A percentile compares a stretch with the other conserved stretches of the same genome.
Conservation (phyloP, 2,888 invertebrate species). For the Lumbricus terrestris region DNA sequence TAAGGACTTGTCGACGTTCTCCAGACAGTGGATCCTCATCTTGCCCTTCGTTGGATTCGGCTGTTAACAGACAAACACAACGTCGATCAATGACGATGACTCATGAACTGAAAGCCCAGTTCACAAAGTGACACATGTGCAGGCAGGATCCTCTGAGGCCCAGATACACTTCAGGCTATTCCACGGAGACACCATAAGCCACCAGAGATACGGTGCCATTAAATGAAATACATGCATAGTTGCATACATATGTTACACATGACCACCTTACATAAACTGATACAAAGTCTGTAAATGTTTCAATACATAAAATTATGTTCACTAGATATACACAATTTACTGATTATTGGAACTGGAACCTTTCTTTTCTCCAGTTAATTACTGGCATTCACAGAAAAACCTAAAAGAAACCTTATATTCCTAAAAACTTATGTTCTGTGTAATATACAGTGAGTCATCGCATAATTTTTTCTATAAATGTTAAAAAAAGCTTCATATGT, state of each 20-base stretch:
- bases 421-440: not conserved
- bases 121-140: not conserved
- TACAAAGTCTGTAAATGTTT: not conserved
- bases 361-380: not conserved
- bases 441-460: not conserved
- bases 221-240: not conserved
- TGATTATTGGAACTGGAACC: not conserved
- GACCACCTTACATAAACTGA: not conserved
- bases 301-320: not conserved
- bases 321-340: not conserved
- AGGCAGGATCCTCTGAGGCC: not conserved
- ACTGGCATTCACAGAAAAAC: not conserved
- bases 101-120: not conserved
- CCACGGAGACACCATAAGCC: not conserved
- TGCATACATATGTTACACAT: not conserved
- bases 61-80: constrained; percentile 40
- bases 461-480: too few species aligned
- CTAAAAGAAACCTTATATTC: not conserved
- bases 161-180: not conserved
- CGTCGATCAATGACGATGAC: not conserved
- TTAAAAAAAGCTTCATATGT: not conserved
- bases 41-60: constrained; percentile 98
- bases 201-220: not conserved
- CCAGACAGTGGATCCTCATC: constrained; percentile 99
- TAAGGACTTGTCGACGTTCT: constrained; percentile 98